Evolutionary conservation across 64 coral and sea anemone genomes (phyloP).

Genomic region (Stichodactyla mertensii): DNA sequence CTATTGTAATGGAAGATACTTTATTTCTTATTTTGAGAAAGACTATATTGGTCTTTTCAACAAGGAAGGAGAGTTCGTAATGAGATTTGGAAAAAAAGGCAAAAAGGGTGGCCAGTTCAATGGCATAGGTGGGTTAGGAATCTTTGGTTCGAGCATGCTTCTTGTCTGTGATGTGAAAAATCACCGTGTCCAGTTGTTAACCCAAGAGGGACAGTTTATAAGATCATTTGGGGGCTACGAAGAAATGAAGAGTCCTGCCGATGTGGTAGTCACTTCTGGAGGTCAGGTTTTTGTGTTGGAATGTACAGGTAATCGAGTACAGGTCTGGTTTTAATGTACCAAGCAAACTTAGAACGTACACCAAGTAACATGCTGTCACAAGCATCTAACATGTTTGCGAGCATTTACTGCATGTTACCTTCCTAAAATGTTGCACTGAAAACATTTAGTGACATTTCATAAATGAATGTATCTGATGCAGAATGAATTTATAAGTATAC

Average conservation of each 20-base stretch:
- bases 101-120: neutral
- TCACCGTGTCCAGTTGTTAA: slow-evolving; percentile 32
- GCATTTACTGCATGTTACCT: too few relatives aligned
- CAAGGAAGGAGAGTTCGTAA: neutral
- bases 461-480: too few relatives aligned
- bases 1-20: slow-evolving; percentile 19
- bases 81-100: neutral
- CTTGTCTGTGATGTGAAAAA: slow-evolving; percentile 35
- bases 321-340: slow-evolving; percentile 7
- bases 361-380: too few relatives aligned
- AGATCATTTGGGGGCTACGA: neutral
- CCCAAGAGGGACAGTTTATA: slow-evolving; percentile 26
- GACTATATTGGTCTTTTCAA: slow-evolving; percentile 29
- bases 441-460: too few relatives aligned
- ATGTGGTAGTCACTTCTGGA: slow-evolving; percentile 11
- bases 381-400: too few relatives aligned
- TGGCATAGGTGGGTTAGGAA: neutral
- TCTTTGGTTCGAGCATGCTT: slow-evolving; percentile 20
- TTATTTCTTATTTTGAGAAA: slow-evolving; percentile 4
- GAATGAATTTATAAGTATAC: too few relatives aligned
- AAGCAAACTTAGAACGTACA: too few relatives aligned
- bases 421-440: too few relatives aligned
- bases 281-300: slow-evolving; percentile 28
- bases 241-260: slow-evolving; percentile 1
- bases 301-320: neutral